A percentile compares a stretch with the other conserved stretches of the same genome.
These are phyloP conservation scores for Stigmatopora argus DNA, from an alignment of 2,113 vertebrate species.

Conservation along the genomic window DNA sequence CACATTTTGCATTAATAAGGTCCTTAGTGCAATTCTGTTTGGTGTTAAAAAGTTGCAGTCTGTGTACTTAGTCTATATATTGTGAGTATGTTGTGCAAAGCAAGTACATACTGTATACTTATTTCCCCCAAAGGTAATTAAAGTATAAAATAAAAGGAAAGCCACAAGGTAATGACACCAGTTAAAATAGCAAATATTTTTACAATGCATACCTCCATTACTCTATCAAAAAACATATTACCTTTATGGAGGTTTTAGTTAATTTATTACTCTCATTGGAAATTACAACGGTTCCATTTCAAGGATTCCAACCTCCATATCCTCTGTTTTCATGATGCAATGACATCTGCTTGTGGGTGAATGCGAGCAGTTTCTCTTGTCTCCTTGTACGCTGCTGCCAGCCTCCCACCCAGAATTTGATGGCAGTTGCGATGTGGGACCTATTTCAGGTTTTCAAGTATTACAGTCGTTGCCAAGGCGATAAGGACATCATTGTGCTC, in stretches of 20 bases:
- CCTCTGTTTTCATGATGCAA: slow-evolving; percentile 22
- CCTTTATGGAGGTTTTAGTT: no score
- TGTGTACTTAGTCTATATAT: background rate
- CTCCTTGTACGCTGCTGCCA: slow-evolving; percentile 46
- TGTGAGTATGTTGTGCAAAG: background rate
- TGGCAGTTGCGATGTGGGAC: slow-evolving; percentile 62
- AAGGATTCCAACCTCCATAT: slow-evolving; percentile 15
- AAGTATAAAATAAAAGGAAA: background rate
- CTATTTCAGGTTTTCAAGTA: slow-evolving; percentile 63
- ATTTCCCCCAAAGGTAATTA: background rate
- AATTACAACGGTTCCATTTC: background rate
- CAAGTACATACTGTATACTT: background rate
- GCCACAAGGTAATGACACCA: background rate
- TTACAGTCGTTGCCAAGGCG: slow-evolving; percentile 70
- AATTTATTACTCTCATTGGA: no score
- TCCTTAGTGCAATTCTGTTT: slow-evolving; percentile 32
- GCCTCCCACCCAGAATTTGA: slow-evolving; percentile 60
- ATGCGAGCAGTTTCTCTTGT: slow-evolving; percentile 51
- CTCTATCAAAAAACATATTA: no score
- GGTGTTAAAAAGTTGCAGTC: slow-evolving; percentile 9
- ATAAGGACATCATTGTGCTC: slow-evolving; percentile 66
- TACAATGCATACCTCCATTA: background rate
- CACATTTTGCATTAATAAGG: slow-evolving; percentile 27
- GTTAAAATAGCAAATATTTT: background rate
- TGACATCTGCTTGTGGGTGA: slow-evolving; percentile 33